Percentiles rank a stretch among this genome's conserved stretches.
Conservation (phyloP, 2,888 invertebrate species). For the Hemithea aestivaria region DNA sequence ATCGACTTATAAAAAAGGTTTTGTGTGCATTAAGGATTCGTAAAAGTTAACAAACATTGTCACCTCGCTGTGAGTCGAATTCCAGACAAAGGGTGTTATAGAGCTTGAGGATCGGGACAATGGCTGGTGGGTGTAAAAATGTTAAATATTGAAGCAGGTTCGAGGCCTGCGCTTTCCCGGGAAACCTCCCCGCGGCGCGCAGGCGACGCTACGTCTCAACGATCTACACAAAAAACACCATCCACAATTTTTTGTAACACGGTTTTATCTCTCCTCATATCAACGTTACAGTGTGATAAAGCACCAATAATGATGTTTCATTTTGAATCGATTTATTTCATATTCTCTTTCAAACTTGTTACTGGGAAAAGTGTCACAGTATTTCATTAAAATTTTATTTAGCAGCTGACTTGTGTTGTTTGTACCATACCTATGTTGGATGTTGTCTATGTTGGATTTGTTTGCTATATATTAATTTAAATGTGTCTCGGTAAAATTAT, state of each 20-base stretch:
- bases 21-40: constrained; percentile 65
- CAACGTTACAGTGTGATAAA: constrained; percentile 69
- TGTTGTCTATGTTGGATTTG: too few relatives aligned
- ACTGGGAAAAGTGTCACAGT: too few relatives aligned
- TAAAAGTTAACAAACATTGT: constrained; percentile 74
- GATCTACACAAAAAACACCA: constrained; percentile 65
- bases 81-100: constrained; percentile 64
- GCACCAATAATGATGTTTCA: constrained; percentile 78
- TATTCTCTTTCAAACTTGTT: too few relatives aligned
- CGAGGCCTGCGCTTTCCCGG: constrained; percentile 56
- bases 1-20: constrained; percentile 71
- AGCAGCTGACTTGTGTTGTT: too few relatives aligned
- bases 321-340: constrained; percentile 67
- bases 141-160: constrained; percentile 71
- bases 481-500: too few relatives aligned
- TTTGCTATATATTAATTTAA: too few relatives aligned
- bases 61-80: constrained; percentile 68
- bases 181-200: constrained; percentile 73
- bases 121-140: constrained; percentile 69
- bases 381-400: too few relatives aligned
- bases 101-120: constrained; percentile 60
- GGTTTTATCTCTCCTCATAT: constrained; percentile 67
- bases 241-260: constrained; percentile 53
- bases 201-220: constrained; percentile 73
- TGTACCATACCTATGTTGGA: too few relatives aligned